Evolutionary conservation across 2,113 vertebrate genomes (phyloP).

Genomic region (Lycaon pictus): DNA sequence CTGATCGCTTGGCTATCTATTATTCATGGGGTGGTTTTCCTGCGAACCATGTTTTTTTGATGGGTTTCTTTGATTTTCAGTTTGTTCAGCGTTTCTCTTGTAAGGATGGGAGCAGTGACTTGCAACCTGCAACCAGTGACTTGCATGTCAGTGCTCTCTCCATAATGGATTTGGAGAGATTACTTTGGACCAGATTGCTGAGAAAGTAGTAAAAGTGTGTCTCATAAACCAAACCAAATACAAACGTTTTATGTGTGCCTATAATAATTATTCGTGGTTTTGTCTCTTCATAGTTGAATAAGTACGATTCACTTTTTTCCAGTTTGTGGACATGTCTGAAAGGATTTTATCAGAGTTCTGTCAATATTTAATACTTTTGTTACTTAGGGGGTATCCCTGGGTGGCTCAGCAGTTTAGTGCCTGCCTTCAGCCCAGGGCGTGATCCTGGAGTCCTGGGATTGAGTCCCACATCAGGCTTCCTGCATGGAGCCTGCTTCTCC

Average conservation of each 20-base stretch:
- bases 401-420: too few species aligned
- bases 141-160: background rate
- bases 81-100: background rate
- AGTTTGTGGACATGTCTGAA: background rate
- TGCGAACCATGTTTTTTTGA: background rate
- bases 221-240: background rate
- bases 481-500: too few species aligned
- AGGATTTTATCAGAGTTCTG: background rate
- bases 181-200: constrained; percentile 4
- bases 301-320: background rate
- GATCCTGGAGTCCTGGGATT: too few species aligned
- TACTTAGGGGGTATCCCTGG: background rate
- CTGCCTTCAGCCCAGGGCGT: too few species aligned
- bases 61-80: background rate
- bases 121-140: background rate
- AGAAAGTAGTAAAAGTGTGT: constrained; percentile 43
- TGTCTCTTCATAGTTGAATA: background rate
- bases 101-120: background rate
- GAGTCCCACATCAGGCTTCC: too few species aligned
- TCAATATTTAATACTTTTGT: background rate
- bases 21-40: background rate
- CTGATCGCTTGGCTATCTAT: background rate
- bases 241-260: background rate
- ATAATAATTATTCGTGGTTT: background rate
- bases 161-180: constrained; percentile 41